Conservation (phyloP, 1,140 invertebrate species). For the Brachionus rotundiformis region DNA sequence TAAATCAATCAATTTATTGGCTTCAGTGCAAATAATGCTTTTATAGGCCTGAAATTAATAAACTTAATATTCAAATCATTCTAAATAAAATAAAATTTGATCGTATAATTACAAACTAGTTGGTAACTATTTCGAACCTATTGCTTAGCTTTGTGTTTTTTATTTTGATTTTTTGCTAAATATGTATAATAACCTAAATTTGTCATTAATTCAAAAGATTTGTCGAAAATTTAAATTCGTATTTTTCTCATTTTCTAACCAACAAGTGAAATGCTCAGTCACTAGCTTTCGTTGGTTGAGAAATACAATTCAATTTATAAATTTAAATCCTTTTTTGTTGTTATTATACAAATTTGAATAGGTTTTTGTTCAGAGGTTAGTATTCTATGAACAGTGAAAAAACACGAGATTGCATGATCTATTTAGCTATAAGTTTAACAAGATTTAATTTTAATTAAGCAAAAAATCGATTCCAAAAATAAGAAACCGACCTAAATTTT, state of each 20-base stretch:
- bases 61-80: background rate
- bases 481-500: background rate
- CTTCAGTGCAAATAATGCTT: constrained; percentile 11
- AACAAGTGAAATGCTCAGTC: background rate
- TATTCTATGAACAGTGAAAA: background rate
- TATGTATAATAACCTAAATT: constrained; percentile 31
- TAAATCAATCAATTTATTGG: constrained; percentile 1
- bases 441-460: background rate
- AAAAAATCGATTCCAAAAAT: background rate
- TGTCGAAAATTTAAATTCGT: background rate
- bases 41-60: background rate
- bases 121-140: background rate
- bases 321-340: constrained; percentile 7
- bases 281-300: background rate
- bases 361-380: background rate
- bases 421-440: background rate
- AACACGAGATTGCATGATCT: background rate
- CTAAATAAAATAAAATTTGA: background rate
- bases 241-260: background rate
- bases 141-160: background rate
- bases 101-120: background rate
- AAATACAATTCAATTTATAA: constrained; percentile 22
- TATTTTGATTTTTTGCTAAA: constrained; percentile 2
- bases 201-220: constrained; percentile 1
- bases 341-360: background rate